Evolutionary conservation across 2,888 invertebrate genomes (phyloP).

Genomic region (Tanypteryx hageni): DNA sequence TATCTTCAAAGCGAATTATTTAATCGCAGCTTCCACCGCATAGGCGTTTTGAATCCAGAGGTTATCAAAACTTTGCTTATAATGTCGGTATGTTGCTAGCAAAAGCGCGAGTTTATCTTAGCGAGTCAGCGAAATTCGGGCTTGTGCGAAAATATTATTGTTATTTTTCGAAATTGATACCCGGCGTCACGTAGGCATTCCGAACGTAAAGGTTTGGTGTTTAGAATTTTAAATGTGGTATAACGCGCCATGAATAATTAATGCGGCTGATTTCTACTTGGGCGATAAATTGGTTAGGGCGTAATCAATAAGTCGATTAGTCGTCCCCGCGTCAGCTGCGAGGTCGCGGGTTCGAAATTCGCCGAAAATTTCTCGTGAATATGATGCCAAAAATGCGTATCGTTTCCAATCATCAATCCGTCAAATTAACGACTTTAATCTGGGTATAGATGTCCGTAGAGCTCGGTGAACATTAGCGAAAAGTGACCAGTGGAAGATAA

Average conservation of each 20-base stretch:
- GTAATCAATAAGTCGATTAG: background rate
- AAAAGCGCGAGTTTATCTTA: too few relatives aligned
- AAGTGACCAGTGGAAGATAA: too few relatives aligned
- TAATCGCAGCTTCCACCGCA: too few relatives aligned
- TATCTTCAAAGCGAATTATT: too few relatives aligned
- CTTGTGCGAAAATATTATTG: background rate
- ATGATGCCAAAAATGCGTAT: background rate
- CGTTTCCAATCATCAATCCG: background rate
- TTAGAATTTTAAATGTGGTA: background rate
- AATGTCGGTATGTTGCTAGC: too few relatives aligned
- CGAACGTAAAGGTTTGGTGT: background rate
- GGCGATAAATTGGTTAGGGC: background rate
- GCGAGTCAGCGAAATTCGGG: background rate
- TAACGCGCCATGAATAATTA: slow-evolving; percentile 13
- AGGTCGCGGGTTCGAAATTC: background rate
- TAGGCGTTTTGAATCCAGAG: too few relatives aligned
- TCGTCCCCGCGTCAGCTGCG: background rate
- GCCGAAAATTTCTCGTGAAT: background rate
- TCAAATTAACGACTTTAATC: background rate
- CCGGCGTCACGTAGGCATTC: background rate
- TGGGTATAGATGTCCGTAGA: background rate
- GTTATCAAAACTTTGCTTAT: too few relatives aligned
- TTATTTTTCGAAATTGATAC: background rate
- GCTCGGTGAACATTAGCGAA: too few relatives aligned
- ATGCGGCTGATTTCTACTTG: background rate